These are phyloP conservation scores for Macrosteles quadrilineatus DNA, from an alignment of 1,140 invertebrate genomes.

Conservation along the genomic window DNA sequence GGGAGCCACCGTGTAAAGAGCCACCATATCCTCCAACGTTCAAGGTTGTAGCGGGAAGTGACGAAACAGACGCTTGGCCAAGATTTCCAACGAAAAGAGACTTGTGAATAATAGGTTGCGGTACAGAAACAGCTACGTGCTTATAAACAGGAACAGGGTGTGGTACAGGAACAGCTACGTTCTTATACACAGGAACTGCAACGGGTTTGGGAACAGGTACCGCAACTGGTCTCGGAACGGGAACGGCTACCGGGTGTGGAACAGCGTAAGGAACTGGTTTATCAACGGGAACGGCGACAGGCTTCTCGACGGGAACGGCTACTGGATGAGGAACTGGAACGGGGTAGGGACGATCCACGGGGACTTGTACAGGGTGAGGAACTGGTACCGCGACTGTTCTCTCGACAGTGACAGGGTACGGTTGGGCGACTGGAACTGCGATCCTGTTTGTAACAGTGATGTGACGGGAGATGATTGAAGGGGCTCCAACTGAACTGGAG, in stretches of 20 bases:
- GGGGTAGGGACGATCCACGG: conserved; percentile 49
- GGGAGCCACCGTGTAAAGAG: no score
- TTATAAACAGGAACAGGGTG: conserved; percentile 50
- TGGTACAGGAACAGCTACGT: conserved; percentile 26
- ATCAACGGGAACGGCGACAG: conserved; percentile 36
- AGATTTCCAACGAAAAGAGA: no score
- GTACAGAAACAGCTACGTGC: neutral
- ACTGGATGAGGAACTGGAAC: conserved; percentile 39
- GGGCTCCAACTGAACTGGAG: neutral
- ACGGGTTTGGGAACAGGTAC: conserved; percentile 46
- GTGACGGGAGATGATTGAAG: conserved; percentile 12
- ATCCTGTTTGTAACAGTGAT: conserved; percentile 34
- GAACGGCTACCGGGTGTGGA: conserved; percentile 36
- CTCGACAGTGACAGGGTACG: conserved; percentile 38
- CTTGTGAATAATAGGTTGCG: neutral
- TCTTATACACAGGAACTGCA: conserved; percentile 17
- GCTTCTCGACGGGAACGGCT: conserved; percentile 20
- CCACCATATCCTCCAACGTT: no score
- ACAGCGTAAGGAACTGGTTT: conserved; percentile 37
- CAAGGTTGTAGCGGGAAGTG: no score
- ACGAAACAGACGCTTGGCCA: no score
- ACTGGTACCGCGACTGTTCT: conserved; percentile 37
- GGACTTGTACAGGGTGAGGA: conserved; percentile 34
- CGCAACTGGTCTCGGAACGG: conserved; percentile 29
- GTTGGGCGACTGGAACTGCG: conserved; percentile 36